A percentile compares a stretch with the other conserved stretches of the same genome.
Conservation (phyloP, 2,888 invertebrate genomes). For the Drosophila mercatorum region DNA sequence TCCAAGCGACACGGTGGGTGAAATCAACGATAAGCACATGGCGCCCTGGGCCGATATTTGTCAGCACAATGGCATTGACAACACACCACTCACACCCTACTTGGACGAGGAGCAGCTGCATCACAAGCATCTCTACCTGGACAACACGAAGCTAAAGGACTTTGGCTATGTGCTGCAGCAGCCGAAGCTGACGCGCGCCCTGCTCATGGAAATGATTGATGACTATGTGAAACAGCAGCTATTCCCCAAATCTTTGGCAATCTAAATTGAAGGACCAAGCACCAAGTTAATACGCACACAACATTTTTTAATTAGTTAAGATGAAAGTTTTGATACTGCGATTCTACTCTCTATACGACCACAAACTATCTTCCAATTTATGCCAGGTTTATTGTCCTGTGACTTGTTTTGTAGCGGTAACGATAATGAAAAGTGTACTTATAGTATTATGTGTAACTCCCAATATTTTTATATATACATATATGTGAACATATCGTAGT, state of each 20-base stretch:
- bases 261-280: slow-evolving; percentile 85
- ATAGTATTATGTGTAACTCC: slow-evolving; percentile 78
- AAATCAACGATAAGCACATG: slow-evolving; percentile 97
- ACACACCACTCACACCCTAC: slow-evolving; percentile 95
- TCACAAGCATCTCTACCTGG: slow-evolving; percentile 91
- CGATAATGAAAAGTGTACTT: slow-evolving; percentile 77
- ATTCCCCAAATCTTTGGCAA: slow-evolving; percentile 90
- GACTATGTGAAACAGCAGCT: slow-evolving; percentile 93
- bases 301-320: slow-evolving; percentile 50
- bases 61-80: slow-evolving; percentile 89
- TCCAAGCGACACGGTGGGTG: slow-evolving; percentile 92
- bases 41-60: slow-evolving; percentile 96
- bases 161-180: slow-evolving; percentile 87
- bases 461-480: slow-evolving; percentile 39
- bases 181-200: slow-evolving; percentile 87
- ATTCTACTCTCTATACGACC: slow-evolving; percentile 22
- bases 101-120: slow-evolving; percentile 93
- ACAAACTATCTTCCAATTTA: slow-evolving; percentile 58
- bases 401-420: slow-evolving; percentile 46
- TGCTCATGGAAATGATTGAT: slow-evolving; percentile 89
- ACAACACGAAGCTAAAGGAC: slow-evolving; percentile 88
- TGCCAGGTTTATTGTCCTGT: slow-evolving; percentile 43
- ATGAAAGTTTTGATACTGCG: slow-evolving; percentile 37
- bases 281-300: slow-evolving; percentile 70
- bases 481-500: slow-evolving; percentile 25